phyloP scores from a whole-genome alignment of 1,140 invertebrate species.

The Pteromalus puparum region DNA sequence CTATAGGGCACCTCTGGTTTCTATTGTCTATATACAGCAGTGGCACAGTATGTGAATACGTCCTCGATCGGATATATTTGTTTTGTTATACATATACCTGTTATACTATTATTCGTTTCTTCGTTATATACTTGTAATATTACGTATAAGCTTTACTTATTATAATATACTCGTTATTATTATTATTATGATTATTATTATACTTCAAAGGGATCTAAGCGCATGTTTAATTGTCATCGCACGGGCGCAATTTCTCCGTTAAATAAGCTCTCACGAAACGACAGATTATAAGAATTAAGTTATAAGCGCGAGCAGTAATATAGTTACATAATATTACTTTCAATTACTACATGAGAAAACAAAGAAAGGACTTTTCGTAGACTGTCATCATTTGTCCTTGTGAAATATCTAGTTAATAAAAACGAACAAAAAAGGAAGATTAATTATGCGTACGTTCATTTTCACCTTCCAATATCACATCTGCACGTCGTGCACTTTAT shows the following conservation, averaged over 20 bases:
- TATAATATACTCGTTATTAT: not conserved
- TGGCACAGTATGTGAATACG: constrained; percentile 27
- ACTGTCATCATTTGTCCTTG: constrained; percentile 46
- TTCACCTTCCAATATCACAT: not conserved
- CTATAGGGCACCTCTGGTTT: not conserved
- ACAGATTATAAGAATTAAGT: constrained; percentile 28
- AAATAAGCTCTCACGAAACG: constrained; percentile 2
- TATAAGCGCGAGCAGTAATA: not conserved
- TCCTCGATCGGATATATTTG: not conserved
- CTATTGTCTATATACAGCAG: not conserved
- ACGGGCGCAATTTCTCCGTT: constrained; percentile 16
- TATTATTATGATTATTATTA: not conserved
- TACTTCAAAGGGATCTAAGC: constrained; percentile 1
- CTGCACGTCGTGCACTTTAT: no score
- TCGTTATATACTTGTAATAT: not conserved
- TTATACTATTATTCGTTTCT: not conserved
- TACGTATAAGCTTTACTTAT: not conserved
- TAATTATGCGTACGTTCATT: not conserved
- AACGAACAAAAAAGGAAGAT: constrained; percentile 17
- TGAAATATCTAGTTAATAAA: constrained; percentile 52
- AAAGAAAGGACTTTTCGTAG: constrained; percentile 47
- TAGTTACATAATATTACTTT: constrained; percentile 33
- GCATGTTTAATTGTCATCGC: constrained; percentile 25
- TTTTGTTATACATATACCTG: constrained; percentile 9
- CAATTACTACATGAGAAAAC: constrained; percentile 5